phyloP scores from a whole-genome alignment of 2,888 invertebrate genomes.

The Camponotus fellah region DNA sequence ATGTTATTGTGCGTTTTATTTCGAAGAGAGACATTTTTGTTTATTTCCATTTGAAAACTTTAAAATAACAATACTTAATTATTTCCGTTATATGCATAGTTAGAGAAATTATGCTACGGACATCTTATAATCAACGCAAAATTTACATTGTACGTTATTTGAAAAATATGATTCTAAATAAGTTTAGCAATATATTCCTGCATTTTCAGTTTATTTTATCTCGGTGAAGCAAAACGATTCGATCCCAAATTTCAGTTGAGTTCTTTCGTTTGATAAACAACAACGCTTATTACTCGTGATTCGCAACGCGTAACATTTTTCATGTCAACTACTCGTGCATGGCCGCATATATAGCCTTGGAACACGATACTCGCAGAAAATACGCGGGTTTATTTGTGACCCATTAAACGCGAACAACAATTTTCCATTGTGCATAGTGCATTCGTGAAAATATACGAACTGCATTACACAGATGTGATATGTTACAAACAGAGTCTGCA shows the following conservation, averaged over 20 bases:
- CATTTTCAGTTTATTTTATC: neutral
- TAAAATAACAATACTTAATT: neutral
- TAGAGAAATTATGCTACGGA: neutral
- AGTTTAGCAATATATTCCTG: neutral
- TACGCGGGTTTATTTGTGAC: slow-evolving; percentile 53
- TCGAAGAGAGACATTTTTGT: neutral
- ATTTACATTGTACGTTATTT: neutral
- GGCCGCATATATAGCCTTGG: slow-evolving; percentile 22
- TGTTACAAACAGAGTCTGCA: slow-evolving; percentile 53
- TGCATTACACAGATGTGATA: slow-evolving; percentile 55
- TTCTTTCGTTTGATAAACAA: slow-evolving; percentile 20
- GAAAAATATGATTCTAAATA: neutral
- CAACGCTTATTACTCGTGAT: slow-evolving; percentile 45
- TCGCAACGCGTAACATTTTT: slow-evolving; percentile 33
- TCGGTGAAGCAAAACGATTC: neutral
- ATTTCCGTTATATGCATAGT: neutral
- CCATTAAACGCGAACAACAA: slow-evolving; percentile 57
- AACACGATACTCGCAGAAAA: slow-evolving; percentile 49
- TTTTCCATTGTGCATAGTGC: slow-evolving; percentile 55
- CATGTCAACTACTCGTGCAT: slow-evolving; percentile 23
- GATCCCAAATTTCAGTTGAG: neutral
- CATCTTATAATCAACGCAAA: neutral
- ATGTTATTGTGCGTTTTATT: neutral
- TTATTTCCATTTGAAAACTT: neutral
- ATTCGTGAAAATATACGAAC: slow-evolving; percentile 55